Evolutionary conservation across 1,140 invertebrate species (phyloP).

Genomic region (Parasteatoda tepidariorum): DNA sequence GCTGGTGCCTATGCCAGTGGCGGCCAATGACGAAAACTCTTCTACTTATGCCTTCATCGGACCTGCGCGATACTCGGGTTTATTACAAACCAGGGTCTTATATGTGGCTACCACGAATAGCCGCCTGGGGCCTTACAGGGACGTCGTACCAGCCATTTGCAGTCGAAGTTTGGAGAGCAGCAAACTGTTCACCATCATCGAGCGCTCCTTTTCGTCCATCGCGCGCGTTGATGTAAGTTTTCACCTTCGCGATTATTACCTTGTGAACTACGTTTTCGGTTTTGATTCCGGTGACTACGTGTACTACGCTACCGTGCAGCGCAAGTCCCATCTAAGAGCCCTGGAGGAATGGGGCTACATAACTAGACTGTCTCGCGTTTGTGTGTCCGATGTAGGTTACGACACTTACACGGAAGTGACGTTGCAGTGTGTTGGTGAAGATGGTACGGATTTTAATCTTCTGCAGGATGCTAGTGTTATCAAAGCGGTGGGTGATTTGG

Average conservation of each 20-base stretch:
- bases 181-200: constrained; percentile 76
- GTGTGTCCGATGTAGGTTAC: constrained; percentile 93
- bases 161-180: constrained; percentile 77
- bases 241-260: constrained; percentile 84
- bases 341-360: constrained; percentile 90
- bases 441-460: constrained; percentile 83
- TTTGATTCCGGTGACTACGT: constrained; percentile 95
- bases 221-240: constrained; percentile 94
- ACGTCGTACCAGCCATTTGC: constrained; percentile 92
- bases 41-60: constrained; percentile 96
- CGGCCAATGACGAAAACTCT: constrained; percentile 89
- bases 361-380: constrained; percentile 88
- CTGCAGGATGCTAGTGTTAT: constrained; percentile 90
- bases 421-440: constrained; percentile 80
- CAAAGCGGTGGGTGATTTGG: constrained; percentile 82
- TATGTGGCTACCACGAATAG: constrained; percentile 96
- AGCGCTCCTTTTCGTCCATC: constrained; percentile 85
- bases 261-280: constrained; percentile 94
- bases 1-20: constrained; percentile 83
- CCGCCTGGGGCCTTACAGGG: constrained; percentile 89
- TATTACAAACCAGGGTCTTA: constrained; percentile 80
- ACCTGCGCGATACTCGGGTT: constrained; percentile 84
- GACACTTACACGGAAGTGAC: constrained; percentile 94
- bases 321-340: constrained; percentile 82
- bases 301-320: constrained; percentile 95